phyloP scores from a whole-genome alignment of 2,113 vertebrate genomes.

The Podocnemis expansa region DNA sequence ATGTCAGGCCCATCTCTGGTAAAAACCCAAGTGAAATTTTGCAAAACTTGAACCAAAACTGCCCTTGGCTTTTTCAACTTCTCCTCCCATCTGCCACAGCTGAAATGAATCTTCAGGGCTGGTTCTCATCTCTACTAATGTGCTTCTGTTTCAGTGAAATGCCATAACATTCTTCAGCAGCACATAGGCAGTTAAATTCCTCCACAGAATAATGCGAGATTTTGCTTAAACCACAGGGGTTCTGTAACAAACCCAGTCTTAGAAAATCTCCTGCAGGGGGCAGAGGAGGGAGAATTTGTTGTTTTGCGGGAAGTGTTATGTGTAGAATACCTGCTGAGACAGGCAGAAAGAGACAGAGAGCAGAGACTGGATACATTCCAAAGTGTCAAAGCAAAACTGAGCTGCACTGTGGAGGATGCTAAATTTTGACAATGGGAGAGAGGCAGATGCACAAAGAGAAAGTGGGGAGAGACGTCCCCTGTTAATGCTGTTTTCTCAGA shows the following conservation, averaged over 20 bases:
- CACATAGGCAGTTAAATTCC: not conserved
- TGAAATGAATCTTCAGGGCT: not conserved
- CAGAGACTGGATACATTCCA: conserved; percentile 73
- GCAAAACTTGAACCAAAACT: not conserved
- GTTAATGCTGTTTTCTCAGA: conserved; percentile 44
- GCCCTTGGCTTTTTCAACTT: rapidly evolving
- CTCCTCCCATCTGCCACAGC: not conserved
- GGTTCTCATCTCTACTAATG: not conserved
- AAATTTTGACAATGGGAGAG: conserved; percentile 61
- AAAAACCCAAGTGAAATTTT: not conserved
- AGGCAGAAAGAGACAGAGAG: conserved; percentile 59
- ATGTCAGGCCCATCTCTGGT: not conserved
- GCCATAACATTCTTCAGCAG: rapidly evolving
- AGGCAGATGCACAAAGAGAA: conserved; percentile 56
- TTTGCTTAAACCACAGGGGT: not conserved
- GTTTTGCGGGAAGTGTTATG: conserved; percentile 63
- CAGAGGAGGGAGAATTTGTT: conserved; percentile 41
- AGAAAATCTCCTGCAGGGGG: conserved; percentile 56
- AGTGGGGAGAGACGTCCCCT: conserved; percentile 25
- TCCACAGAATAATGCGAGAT: not conserved
- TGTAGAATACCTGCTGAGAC: conserved; percentile 67
- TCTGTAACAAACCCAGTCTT: conserved; percentile 31
- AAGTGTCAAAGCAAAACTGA: conserved; percentile 62
- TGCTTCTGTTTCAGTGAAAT: not conserved
- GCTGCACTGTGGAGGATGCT: conserved; percentile 62